Evolutionary conservation across 2,113 vertebrate species (phyloP).

Genomic region (Ochotona princeps): DNA sequence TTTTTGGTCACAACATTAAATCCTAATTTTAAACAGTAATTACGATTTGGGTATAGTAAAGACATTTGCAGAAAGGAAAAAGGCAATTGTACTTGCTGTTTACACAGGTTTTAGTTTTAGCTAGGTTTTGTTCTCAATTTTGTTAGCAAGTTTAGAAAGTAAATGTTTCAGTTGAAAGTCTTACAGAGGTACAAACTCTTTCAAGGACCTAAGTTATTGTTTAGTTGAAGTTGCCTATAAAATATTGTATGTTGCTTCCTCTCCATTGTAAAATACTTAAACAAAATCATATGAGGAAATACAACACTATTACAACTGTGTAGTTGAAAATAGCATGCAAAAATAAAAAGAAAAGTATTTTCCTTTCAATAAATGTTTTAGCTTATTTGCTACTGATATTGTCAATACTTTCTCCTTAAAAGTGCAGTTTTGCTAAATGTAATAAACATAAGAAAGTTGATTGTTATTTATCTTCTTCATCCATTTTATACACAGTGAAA

Average conservation of each 20-base stretch:
- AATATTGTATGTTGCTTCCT: constrained; percentile 94
- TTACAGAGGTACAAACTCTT: constrained; percentile 95
- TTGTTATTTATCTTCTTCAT: constrained; percentile 60
- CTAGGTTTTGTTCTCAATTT: constrained; percentile 89
- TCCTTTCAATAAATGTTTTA: constrained; percentile 88
- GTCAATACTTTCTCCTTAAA: constrained; percentile 73
- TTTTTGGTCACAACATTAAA: too few relatives aligned
- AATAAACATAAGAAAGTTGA: constrained; percentile 66
- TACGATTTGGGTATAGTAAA: too few relatives aligned
- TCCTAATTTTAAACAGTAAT: too few relatives aligned
- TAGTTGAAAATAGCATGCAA: constrained; percentile 96
- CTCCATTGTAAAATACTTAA: constrained; percentile 95
- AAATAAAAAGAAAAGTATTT: constrained; percentile 98
- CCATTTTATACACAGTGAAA: not conserved
- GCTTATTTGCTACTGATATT: constrained; percentile 84
- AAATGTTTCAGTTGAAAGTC: constrained; percentile 91
- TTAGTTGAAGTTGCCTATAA: constrained; percentile 95
- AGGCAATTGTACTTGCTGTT: constrained; percentile 89
- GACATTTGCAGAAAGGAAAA: constrained; percentile 89
- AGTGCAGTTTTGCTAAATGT: constrained; percentile 61
- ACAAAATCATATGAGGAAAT: constrained; percentile 91
- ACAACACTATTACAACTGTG: constrained; percentile 96
- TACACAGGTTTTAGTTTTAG: constrained; percentile 90
- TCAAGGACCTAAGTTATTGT: constrained; percentile 97
- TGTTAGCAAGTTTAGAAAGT: constrained; percentile 89